Conservation (phyloP, 2,888 invertebrate species). For the Drosophila nigricruria region DNA sequence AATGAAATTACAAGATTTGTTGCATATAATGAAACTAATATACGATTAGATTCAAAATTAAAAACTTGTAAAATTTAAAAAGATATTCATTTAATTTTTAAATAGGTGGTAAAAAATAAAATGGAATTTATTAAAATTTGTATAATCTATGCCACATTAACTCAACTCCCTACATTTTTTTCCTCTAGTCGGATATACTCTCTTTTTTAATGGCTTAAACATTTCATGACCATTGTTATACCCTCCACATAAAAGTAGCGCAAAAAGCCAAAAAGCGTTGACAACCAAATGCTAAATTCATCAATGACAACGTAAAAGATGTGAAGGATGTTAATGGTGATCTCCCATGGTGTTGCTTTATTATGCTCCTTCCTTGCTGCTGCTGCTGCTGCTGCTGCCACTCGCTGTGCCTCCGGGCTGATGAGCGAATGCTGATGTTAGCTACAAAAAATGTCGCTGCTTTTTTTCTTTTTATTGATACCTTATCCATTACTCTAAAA, state of each 20-base stretch:
- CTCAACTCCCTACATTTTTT: not conserved
- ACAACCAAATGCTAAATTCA: conserved; percentile 56
- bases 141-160: not conserved
- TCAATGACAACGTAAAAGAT: conserved; percentile 60
- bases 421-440: conserved; percentile 22
- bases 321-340: conserved; percentile 31
- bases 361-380: not conserved
- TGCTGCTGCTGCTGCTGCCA: not conserved
- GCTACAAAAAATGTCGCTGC: conserved; percentile 22
- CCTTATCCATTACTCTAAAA: conserved; percentile 31
- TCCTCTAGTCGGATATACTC: too few species aligned
- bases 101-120: too few species aligned
- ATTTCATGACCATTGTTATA: conserved; percentile 2
- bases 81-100: not conserved
- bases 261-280: conserved; percentile 17
- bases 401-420: not conserved
- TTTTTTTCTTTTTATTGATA: conserved; percentile 35
- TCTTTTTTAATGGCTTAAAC: conserved; percentile 1
- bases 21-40: too few species aligned
- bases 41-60: too few species aligned
- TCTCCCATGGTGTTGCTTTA: conserved; percentile 13
- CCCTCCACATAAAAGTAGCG: conserved; percentile 5
- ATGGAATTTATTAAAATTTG: not conserved
- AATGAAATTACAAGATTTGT: not conserved
- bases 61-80: not conserved